These are phyloP conservation scores for Lucinisca nassula DNA, from an alignment of 2,888 invertebrate genomes.

Conservation along the genomic window DNA sequence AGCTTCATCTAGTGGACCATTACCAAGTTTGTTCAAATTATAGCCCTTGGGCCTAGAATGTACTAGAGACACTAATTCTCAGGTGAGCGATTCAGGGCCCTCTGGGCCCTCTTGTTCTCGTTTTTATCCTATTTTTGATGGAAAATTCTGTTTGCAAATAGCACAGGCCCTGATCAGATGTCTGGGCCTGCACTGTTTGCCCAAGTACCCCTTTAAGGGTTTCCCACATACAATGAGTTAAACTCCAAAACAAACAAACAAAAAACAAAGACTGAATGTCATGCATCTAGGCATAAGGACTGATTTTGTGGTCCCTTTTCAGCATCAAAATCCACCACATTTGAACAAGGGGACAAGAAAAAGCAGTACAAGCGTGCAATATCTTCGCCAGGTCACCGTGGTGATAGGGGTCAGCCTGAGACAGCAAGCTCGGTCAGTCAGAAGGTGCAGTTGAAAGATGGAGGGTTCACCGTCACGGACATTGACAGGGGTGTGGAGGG, in stretches of 20 bases:
- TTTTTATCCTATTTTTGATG: no score
- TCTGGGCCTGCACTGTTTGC: no score
- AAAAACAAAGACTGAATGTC: not conserved
- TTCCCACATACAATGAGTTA: no score
- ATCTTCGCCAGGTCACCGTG: constrained; percentile 28
- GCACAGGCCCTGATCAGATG: no score
- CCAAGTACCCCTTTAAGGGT: no score
- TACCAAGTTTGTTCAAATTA: no score
- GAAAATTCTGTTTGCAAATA: no score
- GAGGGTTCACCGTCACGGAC: constrained; percentile 6
- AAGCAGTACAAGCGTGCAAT: constrained; percentile 23
- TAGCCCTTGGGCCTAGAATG: no score
- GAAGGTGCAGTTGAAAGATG: not conserved
- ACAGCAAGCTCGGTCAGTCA: not conserved
- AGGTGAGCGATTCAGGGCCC: no score
- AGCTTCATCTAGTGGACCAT: no score
- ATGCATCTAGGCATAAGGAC: not conserved
- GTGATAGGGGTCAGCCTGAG: not conserved
- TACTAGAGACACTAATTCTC: no score
- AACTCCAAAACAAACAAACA: not conserved
- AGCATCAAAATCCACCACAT: constrained; percentile 28
- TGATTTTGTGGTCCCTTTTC: not conserved
- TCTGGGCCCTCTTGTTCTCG: no score
- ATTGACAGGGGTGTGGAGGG: not conserved
- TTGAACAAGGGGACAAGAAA: not conserved